Evolutionary conservation across 2,888 invertebrate species (phyloP), one percentile per base, ranked within the genome.

Genomic region (Hylaea fasciaria): DNA sequence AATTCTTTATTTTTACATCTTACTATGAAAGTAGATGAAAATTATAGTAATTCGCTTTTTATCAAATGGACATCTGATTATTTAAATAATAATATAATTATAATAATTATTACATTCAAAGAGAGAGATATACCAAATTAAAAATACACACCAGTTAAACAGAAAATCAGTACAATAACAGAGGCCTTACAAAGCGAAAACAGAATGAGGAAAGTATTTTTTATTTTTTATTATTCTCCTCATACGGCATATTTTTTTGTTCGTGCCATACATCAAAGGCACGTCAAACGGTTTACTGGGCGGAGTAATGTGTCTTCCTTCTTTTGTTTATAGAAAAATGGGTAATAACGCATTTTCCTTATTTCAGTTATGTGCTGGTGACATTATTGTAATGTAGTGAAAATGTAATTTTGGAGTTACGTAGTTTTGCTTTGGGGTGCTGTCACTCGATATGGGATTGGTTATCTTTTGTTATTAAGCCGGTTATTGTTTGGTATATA

Each of bases 281-380:
- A 63, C 41, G 66, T 68, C 70, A 65, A 68, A 65, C 56, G 64
- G 51, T 68, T 63, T 62, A 55, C 55, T 59, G 60, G 57, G 60
- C 50, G 59, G 39, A 47, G 65, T 64, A 63, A 69, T 69, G 66
- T 56, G 58, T 65, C 69, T 69, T 64, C 59, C 59, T 65, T 59
- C 57, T 65, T 49, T 67, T 69, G 67, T 67, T 69, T 69, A 64
- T 65, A 64, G 64, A 65, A 64, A 69, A 69, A 67, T 62, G 61
- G 65, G 56, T 65, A 62, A 64, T 67, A 69, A 63, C 46, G 46
- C 41, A 32, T 49, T 62, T 64, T 62, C 47, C 65, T 62, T 64
- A 59, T 57, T 61, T 63, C 57, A 51, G 22, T 57, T 59, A 46
- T 54, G 39, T 47, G 52, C 52, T 13, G 44, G 65, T 56, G 51